Base-by-base conservation (phyloP, 2,797 vertebrate genomes). In the Sebastes matsubarae region DNA sequence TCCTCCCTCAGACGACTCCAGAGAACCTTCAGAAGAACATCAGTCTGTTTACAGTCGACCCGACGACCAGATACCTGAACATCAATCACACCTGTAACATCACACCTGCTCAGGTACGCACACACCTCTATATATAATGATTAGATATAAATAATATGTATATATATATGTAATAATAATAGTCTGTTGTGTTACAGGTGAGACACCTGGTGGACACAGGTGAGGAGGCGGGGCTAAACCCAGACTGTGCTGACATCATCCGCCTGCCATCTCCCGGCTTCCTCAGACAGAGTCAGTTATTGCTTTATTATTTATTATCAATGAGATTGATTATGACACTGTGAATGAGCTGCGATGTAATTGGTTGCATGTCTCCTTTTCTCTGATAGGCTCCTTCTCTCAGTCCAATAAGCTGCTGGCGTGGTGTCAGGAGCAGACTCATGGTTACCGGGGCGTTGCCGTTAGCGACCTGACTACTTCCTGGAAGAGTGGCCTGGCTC, bases 1-100 rank as follows among this genome's bases (percentile, higher is more conserved):
- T 99, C 50, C 94, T 99, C 80, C 97, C 97, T 89, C 98, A 99
- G 92, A 99, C 97, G 12, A 99, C 98, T 14, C 98, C 98, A 6
- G 98, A 99, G 92, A 99, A 99, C 65, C 96, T 99, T 90, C 98
- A 96, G 93, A 99, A 97, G 85, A 99, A 99, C 95, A 96, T 97
- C 90, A 95, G 93, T 92, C 95, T 96, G 22, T 99, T 97, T 83
- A 97, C 97, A 61, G 94, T 99, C 1, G 97, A 99, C 82, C 98
- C 98, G 0, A 88, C 95, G 8, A 99, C 97, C 8, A 95, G 98
- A 25, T 99, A 99, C 61, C 93, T 97, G 73, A 99, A 98, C 25
- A 92, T 97, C 86, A 97, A 96, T 4, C 80, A 42, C 18, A 18
- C 38, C 96, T 42, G 38, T 16, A 42, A 42, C 55, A 57, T 98